These are phyloP conservation scores for Dendroctonus valens DNA, from an alignment of 1,140 invertebrate species.

Conservation along the genomic window DNA sequence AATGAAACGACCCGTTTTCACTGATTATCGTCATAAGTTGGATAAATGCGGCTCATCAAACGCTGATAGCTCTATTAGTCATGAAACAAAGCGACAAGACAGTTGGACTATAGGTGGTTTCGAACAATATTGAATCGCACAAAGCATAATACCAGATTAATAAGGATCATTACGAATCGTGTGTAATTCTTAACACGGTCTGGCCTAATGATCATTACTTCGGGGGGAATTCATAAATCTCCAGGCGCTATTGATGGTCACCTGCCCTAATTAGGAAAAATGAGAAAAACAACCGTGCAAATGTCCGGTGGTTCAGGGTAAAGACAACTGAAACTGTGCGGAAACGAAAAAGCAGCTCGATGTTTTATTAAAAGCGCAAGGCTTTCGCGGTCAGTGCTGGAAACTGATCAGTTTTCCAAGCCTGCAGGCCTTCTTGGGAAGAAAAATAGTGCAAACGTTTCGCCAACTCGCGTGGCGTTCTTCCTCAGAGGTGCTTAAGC, in stretches of 20 bases:
- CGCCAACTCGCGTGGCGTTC: too few relatives aligned
- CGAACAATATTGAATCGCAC: constrained; percentile 40
- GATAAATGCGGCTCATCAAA: constrained; percentile 46
- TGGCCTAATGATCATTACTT: constrained; percentile 27
- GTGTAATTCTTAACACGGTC: constrained; percentile 11
- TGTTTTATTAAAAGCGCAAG: constrained; percentile 11
- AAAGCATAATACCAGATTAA: constrained; percentile 44
- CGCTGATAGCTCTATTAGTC: constrained; percentile 49
- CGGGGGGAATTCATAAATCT: constrained; percentile 13
- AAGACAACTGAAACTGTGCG: not conserved
- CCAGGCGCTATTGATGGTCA: not conserved
- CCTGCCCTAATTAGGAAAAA: too few relatives aligned
- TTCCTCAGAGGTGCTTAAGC: too few relatives aligned
- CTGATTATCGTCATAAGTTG: constrained; percentile 43
- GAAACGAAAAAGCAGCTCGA: not conserved
- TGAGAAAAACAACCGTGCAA: too few relatives aligned
- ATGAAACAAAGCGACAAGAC: constrained; percentile 41
- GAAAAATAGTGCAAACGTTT: too few relatives aligned
- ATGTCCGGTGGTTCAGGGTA: too few relatives aligned
- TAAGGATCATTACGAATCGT: constrained; percentile 41
- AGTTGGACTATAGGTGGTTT: constrained; percentile 38
- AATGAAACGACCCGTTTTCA: constrained; percentile 38
- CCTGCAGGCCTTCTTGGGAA: too few relatives aligned
- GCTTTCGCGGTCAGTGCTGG: too few relatives aligned
- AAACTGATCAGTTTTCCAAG: too few relatives aligned